Conservation (phyloP, 2,888 invertebrate species). For the Drosophila nigricruria region DNA sequence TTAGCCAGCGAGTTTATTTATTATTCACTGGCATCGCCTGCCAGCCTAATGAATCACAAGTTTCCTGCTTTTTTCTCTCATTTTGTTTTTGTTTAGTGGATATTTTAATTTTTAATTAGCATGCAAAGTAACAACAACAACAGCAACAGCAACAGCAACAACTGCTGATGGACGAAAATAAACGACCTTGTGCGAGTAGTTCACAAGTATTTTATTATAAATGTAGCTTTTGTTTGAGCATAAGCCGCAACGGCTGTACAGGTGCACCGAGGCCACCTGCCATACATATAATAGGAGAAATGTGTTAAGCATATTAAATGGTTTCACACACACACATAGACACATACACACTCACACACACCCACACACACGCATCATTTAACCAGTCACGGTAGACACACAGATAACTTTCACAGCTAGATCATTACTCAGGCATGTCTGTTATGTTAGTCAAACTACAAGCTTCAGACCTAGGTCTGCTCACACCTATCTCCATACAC, state of each 20-base stretch:
- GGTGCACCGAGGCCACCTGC: slow-evolving; percentile 57
- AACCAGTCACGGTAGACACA: slow-evolving; percentile 50
- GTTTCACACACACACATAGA: slow-evolving; percentile 48
- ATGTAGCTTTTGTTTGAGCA: slow-evolving; percentile 39
- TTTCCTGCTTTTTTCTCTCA: slow-evolving; percentile 23
- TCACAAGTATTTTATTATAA: slow-evolving; percentile 54
- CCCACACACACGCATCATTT: slow-evolving; percentile 71
- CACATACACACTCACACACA: slow-evolving; percentile 58
- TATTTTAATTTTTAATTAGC: slow-evolving; percentile 80
- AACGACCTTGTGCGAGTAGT: slow-evolving; percentile 69
- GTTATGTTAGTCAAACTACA: slow-evolving; percentile 35
- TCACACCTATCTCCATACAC: neutral
- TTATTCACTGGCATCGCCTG: slow-evolving; percentile 75
- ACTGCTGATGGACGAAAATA: slow-evolving; percentile 65
- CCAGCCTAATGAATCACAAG: slow-evolving; percentile 77
- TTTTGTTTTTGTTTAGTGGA: slow-evolving; percentile 52
- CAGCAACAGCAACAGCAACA: slow-evolving; percentile 18
- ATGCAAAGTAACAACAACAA: slow-evolving; percentile 58
- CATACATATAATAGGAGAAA: slow-evolving; percentile 37
- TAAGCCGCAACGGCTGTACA: slow-evolving; percentile 45
- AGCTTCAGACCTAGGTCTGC: neutral
- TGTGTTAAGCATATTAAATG: slow-evolving; percentile 74
- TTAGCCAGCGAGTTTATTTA: slow-evolving; percentile 78
- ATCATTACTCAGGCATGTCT: slow-evolving; percentile 54
- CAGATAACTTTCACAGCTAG: slow-evolving; percentile 37